Conservation (phyloP, 2,113 vertebrate species). For the Tragelaphus buxtoni region DNA sequence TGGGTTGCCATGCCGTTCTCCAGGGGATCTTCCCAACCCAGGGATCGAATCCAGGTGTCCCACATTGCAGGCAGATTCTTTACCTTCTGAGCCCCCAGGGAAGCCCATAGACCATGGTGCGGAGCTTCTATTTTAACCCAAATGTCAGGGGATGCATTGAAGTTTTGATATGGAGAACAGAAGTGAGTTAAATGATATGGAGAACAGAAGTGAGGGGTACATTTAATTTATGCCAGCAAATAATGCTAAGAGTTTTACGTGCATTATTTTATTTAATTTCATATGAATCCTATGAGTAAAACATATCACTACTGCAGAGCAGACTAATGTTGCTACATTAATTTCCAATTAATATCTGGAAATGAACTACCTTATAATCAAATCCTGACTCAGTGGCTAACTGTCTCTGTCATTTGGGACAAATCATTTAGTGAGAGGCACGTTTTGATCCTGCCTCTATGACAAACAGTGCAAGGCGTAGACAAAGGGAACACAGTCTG, state of each 20-base stretch:
- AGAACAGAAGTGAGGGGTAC: background rate
- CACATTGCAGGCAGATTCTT: background rate
- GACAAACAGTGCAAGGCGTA: fast-evolving
- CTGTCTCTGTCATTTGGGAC: background rate
- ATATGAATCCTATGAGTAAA: background rate
- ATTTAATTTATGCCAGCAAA: background rate
- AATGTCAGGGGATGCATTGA: background rate
- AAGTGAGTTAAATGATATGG: too few species aligned
- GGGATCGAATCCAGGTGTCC: background rate
- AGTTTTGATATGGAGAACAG: background rate
- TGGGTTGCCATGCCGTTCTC: background rate
- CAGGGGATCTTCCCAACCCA: background rate
- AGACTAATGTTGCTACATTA: background rate
- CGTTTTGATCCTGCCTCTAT: background rate
- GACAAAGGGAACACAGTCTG: background rate
- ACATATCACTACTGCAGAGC: background rate
- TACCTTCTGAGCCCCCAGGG: background rate
- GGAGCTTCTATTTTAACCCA: background rate
- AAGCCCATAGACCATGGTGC: background rate
- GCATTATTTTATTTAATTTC: background rate
- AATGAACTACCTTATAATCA: background rate
- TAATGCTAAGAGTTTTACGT: background rate
- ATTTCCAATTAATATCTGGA: background rate
- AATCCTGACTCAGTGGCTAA: background rate
- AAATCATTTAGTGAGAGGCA: background rate